Evolutionary conservation across 30 jellyfish, hydroid and myxozoan genomes (phyloP), one percentile per base, ranked within the genome.

Genomic region (Catostylus mosaicus): DNA sequence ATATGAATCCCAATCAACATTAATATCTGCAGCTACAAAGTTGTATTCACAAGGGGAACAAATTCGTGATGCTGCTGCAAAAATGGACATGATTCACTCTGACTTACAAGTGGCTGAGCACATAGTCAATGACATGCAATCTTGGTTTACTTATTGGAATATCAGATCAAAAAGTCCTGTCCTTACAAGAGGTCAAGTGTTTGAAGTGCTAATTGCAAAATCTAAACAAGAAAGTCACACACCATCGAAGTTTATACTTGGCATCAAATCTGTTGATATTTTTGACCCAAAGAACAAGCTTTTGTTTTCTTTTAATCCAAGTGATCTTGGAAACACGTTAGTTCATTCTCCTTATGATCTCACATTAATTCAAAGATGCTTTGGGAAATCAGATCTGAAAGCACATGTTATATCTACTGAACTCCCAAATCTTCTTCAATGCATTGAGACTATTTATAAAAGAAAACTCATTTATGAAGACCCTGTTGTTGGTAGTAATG

Each of bases 71-170:
- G 81, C 95, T 24, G 63, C 74, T n/a, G 72, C 46, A 32, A 77
- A 66, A 37, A 59, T 91, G 81, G 89, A 85, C 37, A 34, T 67
- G 76, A 50, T 91, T 46, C 91, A 91, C 56, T 37, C 85, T 36
- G 98, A 91, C 75, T 63, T 91, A 0, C 72, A 80, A 22, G 85
- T 91, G 11, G 93, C 92, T 7, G 96, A 91, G 38, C 50, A 88
- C 19, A 70, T 91, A 11, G 79, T 87, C 30, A 80, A 62, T 60
- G 97, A 91, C 73, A 33, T 91, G 65, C 88, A 91, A 8, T 91
- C 98, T n/a, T 91, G 98, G 98, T 91, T 91, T 80, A 92, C 95
- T 8, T 72, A 67, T 19, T 91, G 96, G 96, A 73, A 88, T 31
- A 65, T 74, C 1, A 77, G 36, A 74, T 31, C 30, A 3, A 22